phyloP scores from a whole-genome alignment of 2,797 vertebrate genomes.

The Propithecus perrieri region DNA sequence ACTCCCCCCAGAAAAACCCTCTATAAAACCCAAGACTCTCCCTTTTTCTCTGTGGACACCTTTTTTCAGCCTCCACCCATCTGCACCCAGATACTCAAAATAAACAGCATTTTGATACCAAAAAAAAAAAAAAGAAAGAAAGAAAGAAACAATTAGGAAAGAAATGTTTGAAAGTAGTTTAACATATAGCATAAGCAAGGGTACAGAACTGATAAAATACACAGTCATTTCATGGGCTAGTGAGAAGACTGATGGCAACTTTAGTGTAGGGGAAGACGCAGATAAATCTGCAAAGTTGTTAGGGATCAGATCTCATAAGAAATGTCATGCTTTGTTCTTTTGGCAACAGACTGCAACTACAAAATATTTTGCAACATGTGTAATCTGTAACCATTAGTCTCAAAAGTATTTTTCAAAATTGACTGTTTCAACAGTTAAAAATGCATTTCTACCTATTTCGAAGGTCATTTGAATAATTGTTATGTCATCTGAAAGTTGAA shows the following conservation, averaged over 20 bases:
- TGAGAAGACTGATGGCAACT: background rate
- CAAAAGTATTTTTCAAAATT: slow-evolving; percentile 18
- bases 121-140: background rate
- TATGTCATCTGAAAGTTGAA: background rate
- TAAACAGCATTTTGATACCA: too few relatives aligned
- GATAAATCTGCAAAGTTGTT: background rate
- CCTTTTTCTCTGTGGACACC: too few relatives aligned
- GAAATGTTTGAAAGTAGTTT: background rate
- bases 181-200: background rate
- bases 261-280: background rate
- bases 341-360: background rate
- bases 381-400: background rate
- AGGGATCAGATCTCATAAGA: background rate
- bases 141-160: background rate
- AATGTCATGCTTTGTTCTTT: background rate
- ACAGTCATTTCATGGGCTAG: background rate
- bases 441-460: background rate
- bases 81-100: too few relatives aligned
- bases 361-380: background rate
- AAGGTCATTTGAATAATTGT: background rate
- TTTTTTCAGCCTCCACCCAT: too few relatives aligned
- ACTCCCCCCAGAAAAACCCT: too few relatives aligned
- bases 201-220: background rate
- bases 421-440: background rate
- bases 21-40: too few relatives aligned